Evolutionary conservation across 2,113 vertebrate genomes (phyloP).

Genomic region (Clinocottus analis): DNA sequence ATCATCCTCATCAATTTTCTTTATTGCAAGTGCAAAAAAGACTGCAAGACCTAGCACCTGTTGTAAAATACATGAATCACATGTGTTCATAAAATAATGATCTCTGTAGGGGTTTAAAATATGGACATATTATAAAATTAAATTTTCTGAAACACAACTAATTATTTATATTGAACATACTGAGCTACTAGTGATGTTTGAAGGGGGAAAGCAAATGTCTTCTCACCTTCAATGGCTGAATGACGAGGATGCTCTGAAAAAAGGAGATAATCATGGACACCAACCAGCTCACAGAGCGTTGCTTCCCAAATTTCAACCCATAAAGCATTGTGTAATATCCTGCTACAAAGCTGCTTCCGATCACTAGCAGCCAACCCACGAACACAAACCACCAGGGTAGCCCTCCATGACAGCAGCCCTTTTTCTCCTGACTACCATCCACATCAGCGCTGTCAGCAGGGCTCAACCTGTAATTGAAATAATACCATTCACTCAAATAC

Average conservation of each 20-base stretch:
- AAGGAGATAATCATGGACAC: conserved; percentile 92
- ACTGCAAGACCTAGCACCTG: conserved; percentile 92
- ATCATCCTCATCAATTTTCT: conserved; percentile 89
- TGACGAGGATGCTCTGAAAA: conserved; percentile 91
- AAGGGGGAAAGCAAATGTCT: not conserved
- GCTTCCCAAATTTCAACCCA: conserved; percentile 89
- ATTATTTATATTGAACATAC: not conserved
- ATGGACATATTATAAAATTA: not conserved
- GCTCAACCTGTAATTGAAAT: conserved; percentile 35
- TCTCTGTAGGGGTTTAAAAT: not conserved
- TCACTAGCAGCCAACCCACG: conserved; percentile 90
- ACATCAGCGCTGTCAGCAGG: conserved; percentile 8
- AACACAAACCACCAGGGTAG: conserved; percentile 94
- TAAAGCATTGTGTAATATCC: conserved; percentile 94
- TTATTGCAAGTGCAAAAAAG: conserved; percentile 92
- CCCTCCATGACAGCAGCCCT: conserved; percentile 65
- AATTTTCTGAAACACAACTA: not conserved
- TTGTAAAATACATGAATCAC: not conserved
- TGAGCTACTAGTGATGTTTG: not conserved
- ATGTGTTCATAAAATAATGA: not conserved
- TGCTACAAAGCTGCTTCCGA: conserved; percentile 82
- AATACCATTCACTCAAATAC: not conserved
- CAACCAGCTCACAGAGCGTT: conserved; percentile 91
- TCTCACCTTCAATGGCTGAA: conserved; percentile 92
- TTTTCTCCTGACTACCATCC: conserved; percentile 60